A percentile compares a stretch with the other conserved stretches of the same genome.
These are phyloP conservation scores for Eueides isabella DNA, from an alignment of 1,140 invertebrate species.

Conservation along the genomic window DNA sequence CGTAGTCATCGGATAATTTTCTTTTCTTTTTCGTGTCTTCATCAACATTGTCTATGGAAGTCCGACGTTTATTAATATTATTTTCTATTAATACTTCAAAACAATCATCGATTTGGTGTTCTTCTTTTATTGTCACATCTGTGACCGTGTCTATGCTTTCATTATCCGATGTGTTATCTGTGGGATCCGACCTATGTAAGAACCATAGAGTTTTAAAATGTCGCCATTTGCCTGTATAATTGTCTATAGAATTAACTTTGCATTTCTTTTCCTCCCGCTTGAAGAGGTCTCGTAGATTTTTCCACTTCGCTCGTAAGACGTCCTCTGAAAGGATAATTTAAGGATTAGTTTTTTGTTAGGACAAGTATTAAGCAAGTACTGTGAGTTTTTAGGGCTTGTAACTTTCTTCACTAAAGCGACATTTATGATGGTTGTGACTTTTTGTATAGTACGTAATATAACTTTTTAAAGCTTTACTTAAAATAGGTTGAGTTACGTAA, in stretches of 20 bases:
- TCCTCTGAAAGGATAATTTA: slow-evolving; percentile 45
- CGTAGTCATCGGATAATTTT: slow-evolving; percentile 46
- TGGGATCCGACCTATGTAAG: slow-evolving; percentile 28
- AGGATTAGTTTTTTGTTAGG: neutral
- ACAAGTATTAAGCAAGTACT: neutral
- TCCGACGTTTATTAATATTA: neutral
- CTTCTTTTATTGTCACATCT: neutral
- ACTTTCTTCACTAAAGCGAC: no score
- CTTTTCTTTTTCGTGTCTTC: neutral
- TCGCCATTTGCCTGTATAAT: slow-evolving; percentile 53
- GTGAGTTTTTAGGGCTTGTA: neutral
- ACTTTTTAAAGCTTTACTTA: no score
- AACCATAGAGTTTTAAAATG: slow-evolving; percentile 53
- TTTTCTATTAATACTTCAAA: neutral
- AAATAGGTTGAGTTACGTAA: no score
- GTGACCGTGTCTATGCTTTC: neutral
- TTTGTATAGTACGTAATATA: no score
- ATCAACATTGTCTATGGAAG: neutral
- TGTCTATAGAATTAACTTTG: slow-evolving; percentile 18
- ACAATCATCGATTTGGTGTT: neutral
- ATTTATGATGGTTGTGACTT: no score
- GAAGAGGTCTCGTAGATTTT: slow-evolving; percentile 56
- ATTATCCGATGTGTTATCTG: neutral
- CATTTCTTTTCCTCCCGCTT: slow-evolving; percentile 48
- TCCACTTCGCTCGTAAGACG: slow-evolving; percentile 54